Evolutionary conservation across 2,888 invertebrate species (phyloP).

Genomic region (Spisula solida): DNA sequence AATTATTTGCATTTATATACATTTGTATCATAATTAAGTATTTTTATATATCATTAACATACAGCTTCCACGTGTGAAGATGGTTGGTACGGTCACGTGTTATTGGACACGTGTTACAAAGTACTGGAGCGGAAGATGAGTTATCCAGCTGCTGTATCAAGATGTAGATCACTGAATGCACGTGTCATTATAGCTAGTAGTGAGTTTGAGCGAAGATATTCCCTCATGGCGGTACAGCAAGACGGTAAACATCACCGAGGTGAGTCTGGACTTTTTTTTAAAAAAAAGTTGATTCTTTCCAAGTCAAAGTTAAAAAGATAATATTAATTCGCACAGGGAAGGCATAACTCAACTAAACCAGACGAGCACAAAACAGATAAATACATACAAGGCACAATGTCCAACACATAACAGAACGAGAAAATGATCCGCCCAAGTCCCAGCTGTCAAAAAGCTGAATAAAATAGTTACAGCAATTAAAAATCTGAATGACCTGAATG

Average conservation of each 20-base stretch:
- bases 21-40: too few relatives aligned
- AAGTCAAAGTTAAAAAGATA: too few relatives aligned
- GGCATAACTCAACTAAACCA: too few relatives aligned
- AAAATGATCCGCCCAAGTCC: too few relatives aligned
- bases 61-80: constrained; percentile 79
- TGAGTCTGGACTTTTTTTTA: constrained; percentile 2
- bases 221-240: constrained; percentile 59
- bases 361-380: too few relatives aligned
- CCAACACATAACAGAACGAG: too few relatives aligned
- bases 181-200: constrained; percentile 62
- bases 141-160: constrained; percentile 63
- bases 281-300: background rate
- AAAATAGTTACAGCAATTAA: too few relatives aligned
- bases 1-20: too few relatives aligned
- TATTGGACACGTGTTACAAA: constrained; percentile 77
- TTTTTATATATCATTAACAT: constrained; percentile 37
- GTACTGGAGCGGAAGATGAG: constrained; percentile 64
- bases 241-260: constrained; percentile 56
- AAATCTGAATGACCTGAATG: too few relatives aligned
- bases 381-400: too few relatives aligned
- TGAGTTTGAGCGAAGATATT: constrained; percentile 65
- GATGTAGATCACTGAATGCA: constrained; percentile 66
- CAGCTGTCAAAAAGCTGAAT: too few relatives aligned
- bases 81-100: constrained; percentile 80
- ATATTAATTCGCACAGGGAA: too few relatives aligned